Conservation (phyloP, 1,140 invertebrate species). For the Mamestra configurata region DNA sequence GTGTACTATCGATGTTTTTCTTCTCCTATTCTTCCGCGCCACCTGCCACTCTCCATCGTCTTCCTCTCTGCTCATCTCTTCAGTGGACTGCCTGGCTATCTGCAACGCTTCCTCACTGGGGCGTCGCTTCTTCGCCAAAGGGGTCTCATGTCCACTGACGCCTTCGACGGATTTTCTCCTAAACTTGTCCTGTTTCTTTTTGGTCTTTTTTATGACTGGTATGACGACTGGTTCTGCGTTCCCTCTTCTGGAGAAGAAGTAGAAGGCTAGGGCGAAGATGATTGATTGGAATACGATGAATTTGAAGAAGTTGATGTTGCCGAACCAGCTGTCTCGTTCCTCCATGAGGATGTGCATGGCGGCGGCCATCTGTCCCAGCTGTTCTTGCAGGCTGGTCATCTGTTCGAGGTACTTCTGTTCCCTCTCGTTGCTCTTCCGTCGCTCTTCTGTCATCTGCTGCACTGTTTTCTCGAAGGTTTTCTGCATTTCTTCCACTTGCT, state of each 20-base stretch:
- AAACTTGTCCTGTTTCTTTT: conserved; percentile 80
- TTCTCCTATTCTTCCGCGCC: conserved; percentile 77
- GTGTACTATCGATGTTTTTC: conserved; percentile 79
- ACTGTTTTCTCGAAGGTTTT: conserved; percentile 94
- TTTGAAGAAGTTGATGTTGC: conserved; percentile 88
- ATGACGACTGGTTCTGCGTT: conserved; percentile 71
- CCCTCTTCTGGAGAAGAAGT: conserved; percentile 76
- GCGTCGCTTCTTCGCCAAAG: conserved; percentile 88
- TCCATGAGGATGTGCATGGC: conserved; percentile 89
- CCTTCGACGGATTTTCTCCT: conserved; percentile 90
- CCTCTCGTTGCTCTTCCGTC: conserved; percentile 91
- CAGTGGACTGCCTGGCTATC: conserved; percentile 89
- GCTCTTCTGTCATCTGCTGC: conserved; percentile 92
- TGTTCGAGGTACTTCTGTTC: conserved; percentile 91
- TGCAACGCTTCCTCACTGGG: conserved; percentile 94
- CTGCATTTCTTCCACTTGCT: conserved; percentile 98
- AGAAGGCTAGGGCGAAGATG: conserved; percentile 75
- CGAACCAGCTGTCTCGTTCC: conserved; percentile 90
- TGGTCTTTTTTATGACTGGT: conserved; percentile 74
- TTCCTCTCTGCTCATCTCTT: conserved; percentile 85
- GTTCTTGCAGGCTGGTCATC: conserved; percentile 88
- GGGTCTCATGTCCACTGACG: conserved; percentile 86
- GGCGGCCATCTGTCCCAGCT: conserved; percentile 89
- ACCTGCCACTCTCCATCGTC: conserved; percentile 86
- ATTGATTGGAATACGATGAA: conserved; percentile 82